These are phyloP conservation scores for Ascidia mentula DNA, from an alignment of 23 tunicate genomes.

Conservation along the genomic window DNA sequence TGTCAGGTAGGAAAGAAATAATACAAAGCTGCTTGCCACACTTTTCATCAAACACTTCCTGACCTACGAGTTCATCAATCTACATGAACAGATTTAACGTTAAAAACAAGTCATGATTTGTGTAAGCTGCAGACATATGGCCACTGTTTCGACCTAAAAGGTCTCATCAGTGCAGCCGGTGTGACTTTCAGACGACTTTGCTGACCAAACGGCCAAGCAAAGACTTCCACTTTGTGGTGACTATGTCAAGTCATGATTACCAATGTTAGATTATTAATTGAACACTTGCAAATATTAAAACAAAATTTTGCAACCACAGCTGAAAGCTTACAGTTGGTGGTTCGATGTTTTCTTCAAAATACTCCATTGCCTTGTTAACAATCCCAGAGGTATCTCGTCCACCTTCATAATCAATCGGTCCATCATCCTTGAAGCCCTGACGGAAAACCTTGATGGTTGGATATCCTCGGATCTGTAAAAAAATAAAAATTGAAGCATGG, in stretches of 20 bases:
- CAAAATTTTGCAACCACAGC: not conserved
- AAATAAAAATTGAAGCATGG: not conserved
- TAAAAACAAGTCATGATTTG: not conserved
- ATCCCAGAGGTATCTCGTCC: slow-evolving; percentile 69
- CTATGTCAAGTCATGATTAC: not conserved
- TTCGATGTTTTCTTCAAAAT: slow-evolving; percentile 84
- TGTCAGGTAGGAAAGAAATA: slow-evolving; percentile 86
- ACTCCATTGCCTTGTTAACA: slow-evolving; percentile 83
- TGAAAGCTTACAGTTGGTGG: slow-evolving; percentile 82
- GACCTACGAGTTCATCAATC: slow-evolving; percentile 72
- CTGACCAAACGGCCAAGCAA: no score
- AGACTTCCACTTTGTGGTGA: no score
- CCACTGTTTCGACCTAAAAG: no score
- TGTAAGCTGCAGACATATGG: no score
- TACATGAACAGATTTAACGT: not conserved
- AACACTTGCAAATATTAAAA: not conserved
- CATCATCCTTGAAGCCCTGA: slow-evolving; percentile 60
- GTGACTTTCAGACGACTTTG: no score
- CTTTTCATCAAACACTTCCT: slow-evolving; percentile 61
- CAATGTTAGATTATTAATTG: not conserved
- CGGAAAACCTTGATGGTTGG: slow-evolving; percentile 97
- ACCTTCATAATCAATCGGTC: slow-evolving; percentile 90
- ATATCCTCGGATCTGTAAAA: slow-evolving; percentile 76
- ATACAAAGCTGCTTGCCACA: slow-evolving; percentile 79
- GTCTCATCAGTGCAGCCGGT: no score